Evolutionary conservation across 2,888 invertebrate genomes (phyloP).

Genomic region (Priocnemis perturbator): DNA sequence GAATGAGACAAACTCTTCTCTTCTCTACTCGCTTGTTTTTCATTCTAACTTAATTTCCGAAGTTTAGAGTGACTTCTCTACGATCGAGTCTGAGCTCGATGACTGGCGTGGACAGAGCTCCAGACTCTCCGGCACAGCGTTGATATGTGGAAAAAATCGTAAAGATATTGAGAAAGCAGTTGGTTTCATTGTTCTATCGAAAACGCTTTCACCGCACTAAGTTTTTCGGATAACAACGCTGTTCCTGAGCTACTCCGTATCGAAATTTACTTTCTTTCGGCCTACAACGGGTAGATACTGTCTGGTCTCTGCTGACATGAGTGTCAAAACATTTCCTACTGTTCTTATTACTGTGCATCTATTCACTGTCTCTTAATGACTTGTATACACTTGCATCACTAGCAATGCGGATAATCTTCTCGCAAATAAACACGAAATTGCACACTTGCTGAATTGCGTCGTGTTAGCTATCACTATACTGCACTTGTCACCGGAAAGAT

Average conservation of each 20-base stretch:
- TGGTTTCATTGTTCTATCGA: background rate
- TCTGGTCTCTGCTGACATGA: slow-evolving; percentile 61
- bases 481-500: slow-evolving; percentile 56
- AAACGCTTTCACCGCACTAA: background rate
- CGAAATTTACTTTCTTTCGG: slow-evolving; percentile 37
- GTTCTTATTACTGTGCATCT: slow-evolving; percentile 49
- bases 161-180: background rate
- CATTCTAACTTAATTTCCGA: slow-evolving; percentile 42
- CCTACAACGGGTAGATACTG: slow-evolving; percentile 57
- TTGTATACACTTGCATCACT: slow-evolving; percentile 27
- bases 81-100: slow-evolving; percentile 16
- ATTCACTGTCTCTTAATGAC: slow-evolving; percentile 46
- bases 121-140: slow-evolving; percentile 24
- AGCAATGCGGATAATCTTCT: slow-evolving; percentile 44
- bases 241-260: slow-evolving; percentile 31
- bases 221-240: slow-evolving; percentile 15
- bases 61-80: slow-evolving; percentile 39
- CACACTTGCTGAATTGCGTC: slow-evolving; percentile 58
- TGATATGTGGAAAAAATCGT: background rate
- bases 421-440: slow-evolving; percentile 49
- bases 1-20: slow-evolving; percentile 46
- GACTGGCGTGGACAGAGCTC: slow-evolving; percentile 25
- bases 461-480: slow-evolving; percentile 52
- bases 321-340: slow-evolving; percentile 48
- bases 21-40: slow-evolving; percentile 43